Conservation (phyloP, 2,888 invertebrate genomes). For the Cantharis lateralis region DNA sequence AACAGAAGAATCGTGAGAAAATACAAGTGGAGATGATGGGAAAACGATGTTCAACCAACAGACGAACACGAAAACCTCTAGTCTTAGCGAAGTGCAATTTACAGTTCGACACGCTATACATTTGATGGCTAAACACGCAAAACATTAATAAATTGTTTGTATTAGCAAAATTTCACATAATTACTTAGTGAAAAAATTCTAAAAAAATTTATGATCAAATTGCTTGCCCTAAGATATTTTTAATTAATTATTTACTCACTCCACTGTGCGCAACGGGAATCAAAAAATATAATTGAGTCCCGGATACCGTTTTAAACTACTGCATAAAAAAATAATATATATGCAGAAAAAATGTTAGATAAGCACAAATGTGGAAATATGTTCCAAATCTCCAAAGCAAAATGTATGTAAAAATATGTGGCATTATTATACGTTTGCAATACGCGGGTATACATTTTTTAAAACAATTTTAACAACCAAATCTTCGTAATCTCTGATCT, state of each 20-base stretch:
- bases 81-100: conserved; percentile 26
- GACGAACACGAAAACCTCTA: conserved; percentile 24
- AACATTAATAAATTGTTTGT: conserved; percentile 19
- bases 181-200: not conserved
- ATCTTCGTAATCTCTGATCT: not conserved
- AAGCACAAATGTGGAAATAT: not conserved
- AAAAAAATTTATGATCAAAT: not conserved
- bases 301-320: not conserved
- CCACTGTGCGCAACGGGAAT: not conserved
- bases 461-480: not conserved
- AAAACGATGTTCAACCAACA: conserved; percentile 28
- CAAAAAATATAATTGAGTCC: not conserved
- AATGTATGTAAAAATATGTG: not conserved
- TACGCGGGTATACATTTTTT: not conserved
- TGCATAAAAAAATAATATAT: not conserved
- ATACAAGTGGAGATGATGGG: conserved; percentile 26
- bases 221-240: not conserved
- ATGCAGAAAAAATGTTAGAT: not conserved
- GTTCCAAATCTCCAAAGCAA: not conserved
- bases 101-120: conserved; percentile 24
- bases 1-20: conserved; percentile 26
- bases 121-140: conserved; percentile 16
- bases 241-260: not conserved
- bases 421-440: not conserved
- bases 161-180: not conserved